Evolutionary conservation across 2,113 vertebrate genomes (phyloP).

Genomic region (Piliocolobus tephrosceles): DNA sequence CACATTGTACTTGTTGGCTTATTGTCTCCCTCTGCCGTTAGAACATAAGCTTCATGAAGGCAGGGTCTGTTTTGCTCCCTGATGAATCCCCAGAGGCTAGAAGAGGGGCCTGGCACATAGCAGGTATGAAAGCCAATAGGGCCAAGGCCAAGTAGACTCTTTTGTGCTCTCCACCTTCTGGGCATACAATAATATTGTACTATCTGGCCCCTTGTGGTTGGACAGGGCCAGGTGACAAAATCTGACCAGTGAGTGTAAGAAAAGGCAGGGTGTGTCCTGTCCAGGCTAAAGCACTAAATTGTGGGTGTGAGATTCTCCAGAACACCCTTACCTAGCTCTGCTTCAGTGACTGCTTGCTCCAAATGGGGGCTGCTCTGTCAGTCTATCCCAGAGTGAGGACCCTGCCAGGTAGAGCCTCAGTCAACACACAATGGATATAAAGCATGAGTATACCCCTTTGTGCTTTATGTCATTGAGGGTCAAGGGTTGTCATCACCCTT

Average conservation of each 20-base stretch:
- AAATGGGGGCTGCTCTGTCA: not conserved
- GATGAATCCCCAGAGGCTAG: not conserved
- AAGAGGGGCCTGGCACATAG: not conserved
- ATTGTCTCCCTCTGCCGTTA: not conserved
- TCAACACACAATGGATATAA: not conserved
- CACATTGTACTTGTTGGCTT: not conserved
- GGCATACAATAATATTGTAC: not conserved
- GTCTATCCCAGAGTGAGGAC: not conserved
- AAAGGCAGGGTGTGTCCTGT: not conserved
- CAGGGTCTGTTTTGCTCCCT: not conserved
- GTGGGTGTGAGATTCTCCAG: not conserved
- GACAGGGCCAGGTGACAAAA: not conserved
- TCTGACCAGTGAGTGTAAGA: not conserved
- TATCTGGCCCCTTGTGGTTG: not conserved
- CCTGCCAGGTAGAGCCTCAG: not conserved
- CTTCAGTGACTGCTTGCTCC: not conserved
- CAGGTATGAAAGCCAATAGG: rapidly evolving
- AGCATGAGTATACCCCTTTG: not conserved
- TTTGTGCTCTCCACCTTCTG: not conserved
- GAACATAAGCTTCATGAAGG: not conserved
- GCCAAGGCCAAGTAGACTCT: rapidly evolving
- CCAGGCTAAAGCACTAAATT: not conserved
- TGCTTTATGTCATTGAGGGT: not conserved
- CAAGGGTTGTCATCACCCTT: not conserved
- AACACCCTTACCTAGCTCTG: not conserved